phyloP scores from a whole-genome alignment of 1,140 invertebrate genomes.

The Vollenhovia emeryi region DNA sequence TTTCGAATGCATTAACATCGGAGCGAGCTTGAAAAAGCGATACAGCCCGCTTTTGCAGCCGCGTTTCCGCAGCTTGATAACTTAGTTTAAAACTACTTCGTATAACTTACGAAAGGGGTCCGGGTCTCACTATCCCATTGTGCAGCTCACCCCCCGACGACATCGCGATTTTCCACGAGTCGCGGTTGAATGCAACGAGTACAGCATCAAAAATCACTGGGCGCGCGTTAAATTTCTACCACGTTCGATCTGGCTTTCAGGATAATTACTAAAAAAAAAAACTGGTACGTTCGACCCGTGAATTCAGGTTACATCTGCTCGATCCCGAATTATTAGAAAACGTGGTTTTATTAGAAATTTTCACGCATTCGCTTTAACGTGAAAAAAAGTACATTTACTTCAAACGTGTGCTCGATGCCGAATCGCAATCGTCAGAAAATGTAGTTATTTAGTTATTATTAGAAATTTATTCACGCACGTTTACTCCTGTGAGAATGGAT shows the following conservation, averaged over 20 bases:
- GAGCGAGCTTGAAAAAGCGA: constrained; percentile 41
- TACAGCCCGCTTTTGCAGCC: not conserved
- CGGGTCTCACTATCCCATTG: constrained; percentile 1
- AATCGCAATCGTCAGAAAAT: not conserved
- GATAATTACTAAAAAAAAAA: not conserved
- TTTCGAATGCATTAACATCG: constrained; percentile 58
- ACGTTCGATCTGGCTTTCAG: not conserved
- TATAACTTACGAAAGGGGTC: constrained; percentile 35
- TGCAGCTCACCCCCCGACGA: not conserved
- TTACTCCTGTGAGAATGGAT: too few relatives aligned
- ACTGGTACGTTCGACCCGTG: not conserved
- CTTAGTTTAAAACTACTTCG: constrained; percentile 63
- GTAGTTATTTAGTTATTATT: not conserved
- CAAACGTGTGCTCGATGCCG: not conserved
- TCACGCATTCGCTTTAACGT: too few relatives aligned
- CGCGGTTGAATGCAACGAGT: constrained; percentile 1
- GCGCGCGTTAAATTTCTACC: not conserved
- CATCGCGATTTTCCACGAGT: constrained; percentile 6
- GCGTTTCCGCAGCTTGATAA: constrained; percentile 44
- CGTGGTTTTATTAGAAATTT: not conserved
- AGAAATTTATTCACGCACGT: not conserved
- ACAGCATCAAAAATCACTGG: constrained; percentile 9
- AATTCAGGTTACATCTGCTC: not conserved
- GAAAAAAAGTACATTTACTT: too few relatives aligned
- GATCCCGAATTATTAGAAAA: not conserved